Percentiles rank a stretch among this genome's conserved stretches.
These are phyloP conservation scores for Chironomus striatipennis DNA, from an alignment of 1,140 invertebrate genomes.

Conservation along the genomic window DNA sequence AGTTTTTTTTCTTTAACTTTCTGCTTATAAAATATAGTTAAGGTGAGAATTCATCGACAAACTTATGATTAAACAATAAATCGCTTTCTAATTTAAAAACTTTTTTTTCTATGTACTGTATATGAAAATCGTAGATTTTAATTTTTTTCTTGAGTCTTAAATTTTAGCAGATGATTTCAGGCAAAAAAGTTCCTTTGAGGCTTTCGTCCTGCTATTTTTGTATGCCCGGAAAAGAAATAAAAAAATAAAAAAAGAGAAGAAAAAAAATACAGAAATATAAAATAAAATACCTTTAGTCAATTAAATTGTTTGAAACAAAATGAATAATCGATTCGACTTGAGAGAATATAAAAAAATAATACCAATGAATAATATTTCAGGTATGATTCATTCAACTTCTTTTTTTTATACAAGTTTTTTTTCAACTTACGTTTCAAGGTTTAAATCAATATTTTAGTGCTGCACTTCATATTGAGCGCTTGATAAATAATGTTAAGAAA, in stretches of 20 bases:
- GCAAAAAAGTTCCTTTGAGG: slow-evolving; percentile 26
- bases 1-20: neutral
- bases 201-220: slow-evolving; percentile 22
- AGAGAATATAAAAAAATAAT: no score
- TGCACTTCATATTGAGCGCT: slow-evolving; percentile 1
- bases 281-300: neutral
- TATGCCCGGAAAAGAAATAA: slow-evolving; percentile 19
- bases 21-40: no score
- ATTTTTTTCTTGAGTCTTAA: neutral
- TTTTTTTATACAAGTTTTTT: neutral
- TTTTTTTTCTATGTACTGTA: neutral
- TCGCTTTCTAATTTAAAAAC: neutral
- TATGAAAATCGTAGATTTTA: neutral
- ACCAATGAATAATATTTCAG: neutral
- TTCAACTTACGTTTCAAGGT: neutral
- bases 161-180: slow-evolving; percentile 24
- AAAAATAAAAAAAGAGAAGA: slow-evolving; percentile 26
- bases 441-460: neutral
- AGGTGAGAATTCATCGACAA: neutral
- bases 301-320: neutral
- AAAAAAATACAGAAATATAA: neutral
- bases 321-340: neutral
- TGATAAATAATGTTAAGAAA: neutral
- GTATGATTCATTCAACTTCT: neutral
- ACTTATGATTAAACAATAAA: neutral